Evolutionary conservation across 2,888 invertebrate genomes (phyloP).

Genomic region (Plutella xylostella): DNA sequence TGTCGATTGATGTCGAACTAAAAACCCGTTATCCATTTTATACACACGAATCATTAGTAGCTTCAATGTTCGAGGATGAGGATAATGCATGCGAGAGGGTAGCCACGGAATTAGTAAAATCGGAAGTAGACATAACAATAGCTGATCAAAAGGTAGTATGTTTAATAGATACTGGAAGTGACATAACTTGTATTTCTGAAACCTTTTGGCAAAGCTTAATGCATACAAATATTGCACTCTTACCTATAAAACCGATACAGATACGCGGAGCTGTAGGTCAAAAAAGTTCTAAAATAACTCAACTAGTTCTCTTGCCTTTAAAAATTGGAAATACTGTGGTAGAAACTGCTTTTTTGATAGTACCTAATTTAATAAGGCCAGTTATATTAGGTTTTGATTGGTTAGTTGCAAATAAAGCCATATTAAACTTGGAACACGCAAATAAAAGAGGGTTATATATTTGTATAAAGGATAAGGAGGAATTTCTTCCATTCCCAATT

Average conservation of each 20-base stretch:
- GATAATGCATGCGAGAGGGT: neutral
- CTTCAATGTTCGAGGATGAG: neutral
- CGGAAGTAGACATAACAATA: neutral
- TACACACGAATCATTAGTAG: neutral
- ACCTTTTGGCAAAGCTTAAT: neutral
- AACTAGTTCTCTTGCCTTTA: neutral
- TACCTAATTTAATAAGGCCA: neutral
- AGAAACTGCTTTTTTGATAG: neutral
- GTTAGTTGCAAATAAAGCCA: neutral
- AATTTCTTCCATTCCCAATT: too few species aligned
- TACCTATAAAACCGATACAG: neutral
- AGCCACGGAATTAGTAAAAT: neutral
- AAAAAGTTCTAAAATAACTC: neutral
- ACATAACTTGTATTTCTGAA: constrained; percentile 1
- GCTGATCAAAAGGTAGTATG: neutral
- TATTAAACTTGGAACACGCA: too few species aligned
- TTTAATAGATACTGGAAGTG: constrained; percentile 2
- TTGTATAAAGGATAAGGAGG: too few species aligned
- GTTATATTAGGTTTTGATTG: constrained; percentile 2
- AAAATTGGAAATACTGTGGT: neutral
- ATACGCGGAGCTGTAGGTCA: neutral
- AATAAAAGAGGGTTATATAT: too few species aligned
- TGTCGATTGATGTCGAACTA: neutral
- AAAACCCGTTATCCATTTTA: neutral
- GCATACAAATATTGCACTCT: neutral